Percentiles rank a stretch among this genome's conserved stretches.
phyloP scores from a whole-genome alignment of 2,797 vertebrate species.

The Myotis daubentonii region DNA sequence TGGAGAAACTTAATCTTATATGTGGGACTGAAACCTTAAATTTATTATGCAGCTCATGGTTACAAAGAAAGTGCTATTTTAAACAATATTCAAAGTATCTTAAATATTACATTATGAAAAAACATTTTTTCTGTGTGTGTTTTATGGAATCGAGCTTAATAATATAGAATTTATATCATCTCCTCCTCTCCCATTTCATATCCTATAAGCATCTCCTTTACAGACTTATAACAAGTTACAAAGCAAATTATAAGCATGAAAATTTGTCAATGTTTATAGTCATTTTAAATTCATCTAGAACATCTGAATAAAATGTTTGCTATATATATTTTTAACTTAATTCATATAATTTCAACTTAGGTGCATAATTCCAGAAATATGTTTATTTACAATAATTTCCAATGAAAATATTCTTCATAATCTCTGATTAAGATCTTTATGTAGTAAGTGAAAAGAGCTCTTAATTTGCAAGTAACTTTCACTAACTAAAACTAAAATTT shows the following conservation, averaged over 20 bases:
- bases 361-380: not conserved
- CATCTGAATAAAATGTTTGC: not conserved
- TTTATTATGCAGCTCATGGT: not conserved
- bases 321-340: not conserved
- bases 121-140: not conserved
- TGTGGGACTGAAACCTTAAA: not conserved
- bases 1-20: not conserved
- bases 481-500: slow-evolving; percentile 27
- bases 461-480: not conserved
- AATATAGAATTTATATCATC: not conserved
- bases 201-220: not conserved
- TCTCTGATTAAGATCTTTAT: not conserved
- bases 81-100: not conserved
- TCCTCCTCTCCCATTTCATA: not conserved
- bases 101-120: not conserved
- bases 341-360: not conserved
- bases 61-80: not conserved
- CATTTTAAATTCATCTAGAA: not conserved
- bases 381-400: slow-evolving; percentile 2
- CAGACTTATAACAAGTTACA: not conserved
- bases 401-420: not conserved
- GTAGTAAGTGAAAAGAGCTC: not conserved
- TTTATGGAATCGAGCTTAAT: not conserved
- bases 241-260: not conserved
- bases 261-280: not conserved